Percentiles rank a stretch among this genome's conserved stretches.
phyloP scores from a whole-genome alignment of 2,797 vertebrate genomes.

The Sylvia borin region DNA sequence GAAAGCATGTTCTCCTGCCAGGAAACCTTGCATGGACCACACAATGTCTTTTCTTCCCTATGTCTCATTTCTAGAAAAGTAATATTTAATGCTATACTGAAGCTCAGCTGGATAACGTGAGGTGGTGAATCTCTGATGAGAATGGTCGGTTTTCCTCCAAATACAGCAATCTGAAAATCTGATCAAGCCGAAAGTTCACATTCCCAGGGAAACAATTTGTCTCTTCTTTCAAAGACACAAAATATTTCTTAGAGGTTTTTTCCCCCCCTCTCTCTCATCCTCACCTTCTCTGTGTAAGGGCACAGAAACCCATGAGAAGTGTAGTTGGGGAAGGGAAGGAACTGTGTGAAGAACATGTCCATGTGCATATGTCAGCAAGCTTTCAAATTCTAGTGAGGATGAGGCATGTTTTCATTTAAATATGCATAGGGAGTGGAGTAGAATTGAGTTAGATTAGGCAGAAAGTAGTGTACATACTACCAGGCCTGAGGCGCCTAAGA shows the following conservation, averaged over 20 bases:
- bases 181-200: neutral
- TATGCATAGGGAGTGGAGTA: neutral
- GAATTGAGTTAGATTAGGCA: neutral
- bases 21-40: neutral
- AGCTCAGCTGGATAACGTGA: neutral
- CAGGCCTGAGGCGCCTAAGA: neutral
- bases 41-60: neutral
- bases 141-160: neutral
- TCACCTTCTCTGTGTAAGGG: neutral
- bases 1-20: neutral
- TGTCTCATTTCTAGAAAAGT: neutral
- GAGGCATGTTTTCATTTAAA: neutral
- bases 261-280: fast-evolving
- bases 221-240: neutral
- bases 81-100: neutral
- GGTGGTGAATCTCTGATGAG: neutral
- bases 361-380: fast-evolving
- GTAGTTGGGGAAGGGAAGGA: neutral
- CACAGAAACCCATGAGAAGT: neutral
- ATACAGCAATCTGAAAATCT: neutral
- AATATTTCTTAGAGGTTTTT: neutral
- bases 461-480: neutral
- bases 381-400: neutral
- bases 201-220: neutral
- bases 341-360: neutral